Evolutionary conservation across 2,797 vertebrate genomes (phyloP).

Genomic region (Pipistrellus pygmaeus): DNA sequence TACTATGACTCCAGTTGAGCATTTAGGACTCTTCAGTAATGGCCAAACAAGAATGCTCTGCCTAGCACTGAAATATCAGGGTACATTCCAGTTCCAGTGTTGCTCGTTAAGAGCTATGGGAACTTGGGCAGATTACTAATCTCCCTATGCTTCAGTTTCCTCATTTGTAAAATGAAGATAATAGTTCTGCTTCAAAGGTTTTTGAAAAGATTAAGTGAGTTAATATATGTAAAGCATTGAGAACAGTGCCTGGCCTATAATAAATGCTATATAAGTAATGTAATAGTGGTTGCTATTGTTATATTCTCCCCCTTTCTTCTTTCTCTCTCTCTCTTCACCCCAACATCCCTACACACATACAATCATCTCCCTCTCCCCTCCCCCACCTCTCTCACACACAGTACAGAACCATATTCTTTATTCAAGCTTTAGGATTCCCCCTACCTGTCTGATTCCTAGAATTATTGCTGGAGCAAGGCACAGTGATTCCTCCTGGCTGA

Average conservation of each 20-base stretch:
- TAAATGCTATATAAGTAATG: conserved; percentile 36
- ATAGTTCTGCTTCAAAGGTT: conserved; percentile 18
- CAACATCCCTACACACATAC: not conserved
- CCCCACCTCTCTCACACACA: too few relatives aligned
- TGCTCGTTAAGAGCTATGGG: conserved; percentile 32
- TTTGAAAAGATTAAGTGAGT: conserved; percentile 50
- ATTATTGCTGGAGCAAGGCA: conserved; percentile 28
- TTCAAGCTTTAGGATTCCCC: conserved; percentile 41
- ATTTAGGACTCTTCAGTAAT: conserved; percentile 23
- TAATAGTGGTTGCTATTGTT: not conserved
- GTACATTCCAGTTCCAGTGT: conserved; percentile 4
- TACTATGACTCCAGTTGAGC: conserved; percentile 1
- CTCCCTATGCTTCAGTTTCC: conserved; percentile 7
- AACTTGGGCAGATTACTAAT: conserved; percentile 15
- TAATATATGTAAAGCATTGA: conserved; percentile 35
- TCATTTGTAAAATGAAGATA: conserved; percentile 20
- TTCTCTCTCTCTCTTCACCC: not conserved
- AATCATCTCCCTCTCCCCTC: not conserved
- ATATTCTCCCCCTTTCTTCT: not conserved
- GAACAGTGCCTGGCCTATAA: not conserved
- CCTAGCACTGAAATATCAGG: not conserved
- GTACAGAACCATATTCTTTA: not conserved
- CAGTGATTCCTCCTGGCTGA: not conserved
- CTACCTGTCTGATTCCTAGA: not conserved
- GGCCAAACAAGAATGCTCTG: conserved; percentile 42